A percentile compares a stretch with the other conserved stretches of the same genome.
Evolutionary conservation across 2,113 vertebrate species (phyloP).

Genomic region (Aleadryas rufinucha): DNA sequence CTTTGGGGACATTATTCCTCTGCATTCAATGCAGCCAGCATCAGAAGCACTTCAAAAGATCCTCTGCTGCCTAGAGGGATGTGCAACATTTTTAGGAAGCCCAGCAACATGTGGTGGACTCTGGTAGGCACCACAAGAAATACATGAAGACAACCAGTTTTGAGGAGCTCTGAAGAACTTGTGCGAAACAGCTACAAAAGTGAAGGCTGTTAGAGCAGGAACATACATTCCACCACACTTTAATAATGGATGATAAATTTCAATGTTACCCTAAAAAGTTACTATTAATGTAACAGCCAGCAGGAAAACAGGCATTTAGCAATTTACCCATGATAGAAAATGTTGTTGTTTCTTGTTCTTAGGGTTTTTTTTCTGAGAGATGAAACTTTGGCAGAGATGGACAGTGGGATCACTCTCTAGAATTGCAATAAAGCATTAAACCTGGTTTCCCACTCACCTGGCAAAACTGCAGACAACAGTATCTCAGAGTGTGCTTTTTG

Average conservation of each 20-base stretch:
- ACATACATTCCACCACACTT: background rate
- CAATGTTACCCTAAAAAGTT: background rate
- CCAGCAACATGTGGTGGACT: rapidly evolving
- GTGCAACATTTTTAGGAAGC: background rate
- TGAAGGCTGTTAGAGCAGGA: background rate
- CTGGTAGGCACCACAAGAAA: background rate
- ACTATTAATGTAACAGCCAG: background rate
- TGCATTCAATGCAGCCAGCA: background rate
- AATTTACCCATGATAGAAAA: background rate
- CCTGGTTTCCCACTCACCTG: background rate
- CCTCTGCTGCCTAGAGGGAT: background rate
- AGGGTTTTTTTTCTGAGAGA: background rate
- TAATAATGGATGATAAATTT: background rate
- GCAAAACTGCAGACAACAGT: background rate
- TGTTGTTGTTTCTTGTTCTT: background rate
- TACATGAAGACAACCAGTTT: background rate
- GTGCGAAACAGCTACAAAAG: background rate
- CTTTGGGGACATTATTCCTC: background rate
- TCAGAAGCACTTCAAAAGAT: background rate
- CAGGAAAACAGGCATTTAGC: background rate
- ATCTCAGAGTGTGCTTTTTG: background rate
- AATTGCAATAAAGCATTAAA: background rate
- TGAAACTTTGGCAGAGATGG: background rate
- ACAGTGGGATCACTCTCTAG: background rate
- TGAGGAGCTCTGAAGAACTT: background rate